Evolutionary conservation across 2,797 vertebrate species (phyloP).

Genomic region (Nannoperca australis): DNA sequence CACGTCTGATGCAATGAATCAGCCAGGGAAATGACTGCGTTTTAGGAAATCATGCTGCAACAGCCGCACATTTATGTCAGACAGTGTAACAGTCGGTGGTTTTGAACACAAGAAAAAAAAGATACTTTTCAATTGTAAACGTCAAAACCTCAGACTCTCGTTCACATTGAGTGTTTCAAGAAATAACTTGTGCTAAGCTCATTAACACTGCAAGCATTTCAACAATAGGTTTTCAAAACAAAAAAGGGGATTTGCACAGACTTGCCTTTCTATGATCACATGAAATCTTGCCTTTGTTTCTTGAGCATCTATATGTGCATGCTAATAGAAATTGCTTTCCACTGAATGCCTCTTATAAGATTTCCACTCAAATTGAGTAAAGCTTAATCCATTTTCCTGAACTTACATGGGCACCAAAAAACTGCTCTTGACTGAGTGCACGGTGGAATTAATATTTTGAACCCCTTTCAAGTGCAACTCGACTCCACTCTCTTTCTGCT

Average conservation of each 20-base stretch:
- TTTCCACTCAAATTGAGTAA: slow-evolving; percentile 7
- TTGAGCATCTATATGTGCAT: background rate
- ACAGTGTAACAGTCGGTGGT: background rate
- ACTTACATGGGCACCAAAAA: slow-evolving; percentile 40
- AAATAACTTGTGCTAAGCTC: background rate
- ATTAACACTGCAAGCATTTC: background rate
- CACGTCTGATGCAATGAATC: slow-evolving; percentile 56
- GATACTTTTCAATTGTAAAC: slow-evolving; percentile 7
- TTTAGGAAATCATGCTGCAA: slow-evolving; percentile 55
- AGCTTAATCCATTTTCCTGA: slow-evolving; percentile 34
- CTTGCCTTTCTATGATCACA: background rate
- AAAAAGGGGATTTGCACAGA: background rate
- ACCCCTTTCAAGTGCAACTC: slow-evolving; percentile 80
- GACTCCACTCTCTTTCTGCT: slow-evolving; percentile 90
- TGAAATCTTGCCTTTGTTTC: slow-evolving; percentile 9
- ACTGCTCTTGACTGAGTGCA: slow-evolving; percentile 25
- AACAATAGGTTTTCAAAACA: slow-evolving; percentile 3
- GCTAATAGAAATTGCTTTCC: slow-evolving; percentile 7
- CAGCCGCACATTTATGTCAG: slow-evolving; percentile 38
- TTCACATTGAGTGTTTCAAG: slow-evolving; percentile 17
- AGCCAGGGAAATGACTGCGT: slow-evolving; percentile 53
- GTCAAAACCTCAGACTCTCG: slow-evolving; percentile 21
- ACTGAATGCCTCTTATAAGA: slow-evolving; percentile 14
- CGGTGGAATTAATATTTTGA: slow-evolving; percentile 72
- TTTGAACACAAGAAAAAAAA: slow-evolving; percentile 32